Conservation (phyloP, 53 echinoderm and acorn worm genomes). For the Paracentrotus lividus region DNA sequence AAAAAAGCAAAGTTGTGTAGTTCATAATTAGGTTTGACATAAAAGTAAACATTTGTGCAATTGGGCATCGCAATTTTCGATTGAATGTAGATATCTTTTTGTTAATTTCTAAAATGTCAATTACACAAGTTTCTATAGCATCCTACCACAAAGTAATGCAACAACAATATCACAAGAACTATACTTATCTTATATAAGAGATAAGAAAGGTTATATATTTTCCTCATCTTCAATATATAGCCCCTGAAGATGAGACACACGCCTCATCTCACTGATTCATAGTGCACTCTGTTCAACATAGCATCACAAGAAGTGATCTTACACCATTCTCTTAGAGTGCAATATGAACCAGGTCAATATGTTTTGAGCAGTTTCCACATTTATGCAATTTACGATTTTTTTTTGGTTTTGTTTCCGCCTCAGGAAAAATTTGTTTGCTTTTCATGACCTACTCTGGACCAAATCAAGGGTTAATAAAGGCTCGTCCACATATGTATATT, state of each 20-base stretch:
- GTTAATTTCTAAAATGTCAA: not conserved
- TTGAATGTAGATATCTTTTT: not conserved
- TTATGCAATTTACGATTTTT: conserved; percentile 58
- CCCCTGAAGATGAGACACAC: conserved; percentile 53
- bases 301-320: not conserved
- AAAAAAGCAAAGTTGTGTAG: not conserved
- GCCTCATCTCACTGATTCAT: conserved; percentile 59
- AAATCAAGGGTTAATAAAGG: conserved; percentile 2
- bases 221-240: conserved; percentile 51
- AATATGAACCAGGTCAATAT: conserved; percentile 58
- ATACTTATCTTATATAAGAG: conserved; percentile 30
- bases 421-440: conserved; percentile 3
- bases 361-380: conserved; percentile 72
- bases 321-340: conserved; percentile 53
- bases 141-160: conserved; percentile 12
- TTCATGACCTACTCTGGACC: conserved; percentile 53
- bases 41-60: not conserved
- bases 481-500: not conserved
- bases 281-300: conserved; percentile 54
- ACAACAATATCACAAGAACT: conserved; percentile 26
- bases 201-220: not conserved
- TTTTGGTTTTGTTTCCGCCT: not conserved
- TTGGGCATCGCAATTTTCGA: not conserved
- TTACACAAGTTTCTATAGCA: not conserved
- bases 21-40: not conserved